These are phyloP conservation scores for Sebastes ruberrimus DNA, from an alignment of 2,797 vertebrate genomes.

Conservation along the genomic window DNA sequence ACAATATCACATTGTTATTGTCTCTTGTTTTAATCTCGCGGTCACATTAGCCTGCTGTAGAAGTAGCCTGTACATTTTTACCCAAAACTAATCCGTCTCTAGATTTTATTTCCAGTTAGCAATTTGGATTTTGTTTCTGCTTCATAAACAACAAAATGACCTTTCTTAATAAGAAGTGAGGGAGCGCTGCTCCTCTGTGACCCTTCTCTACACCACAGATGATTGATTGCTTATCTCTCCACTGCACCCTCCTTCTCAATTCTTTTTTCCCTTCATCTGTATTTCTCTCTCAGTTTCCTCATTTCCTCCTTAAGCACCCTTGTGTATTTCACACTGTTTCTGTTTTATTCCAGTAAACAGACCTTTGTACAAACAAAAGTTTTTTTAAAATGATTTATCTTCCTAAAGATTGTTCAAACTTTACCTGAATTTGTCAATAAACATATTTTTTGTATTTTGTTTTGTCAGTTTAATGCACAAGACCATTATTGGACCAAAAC, in stretches of 20 bases:
- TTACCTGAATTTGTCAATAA: background rate
- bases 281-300: conserved; percentile 29
- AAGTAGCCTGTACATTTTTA: background rate
- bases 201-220: conserved; percentile 36
- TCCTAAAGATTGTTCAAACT: background rate
- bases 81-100: background rate
- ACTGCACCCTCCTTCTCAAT: conserved; percentile 10
- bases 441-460: background rate
- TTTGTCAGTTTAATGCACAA: background rate
- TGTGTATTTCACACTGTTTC: conserved; percentile 29
- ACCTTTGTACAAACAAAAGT: conserved; percentile 7
- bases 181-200: conserved; percentile 33
- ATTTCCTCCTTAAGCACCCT: conserved; percentile 20
- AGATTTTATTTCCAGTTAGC: conserved; percentile 5
- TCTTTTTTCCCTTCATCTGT: conserved; percentile 30
- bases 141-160: conserved; percentile 54
- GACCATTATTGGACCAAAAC: background rate
- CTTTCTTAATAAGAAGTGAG: conserved; percentile 55
- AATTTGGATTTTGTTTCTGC: conserved; percentile 25
- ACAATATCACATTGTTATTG: background rate
- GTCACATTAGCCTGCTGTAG: background rate
- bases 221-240: conserved; percentile 63
- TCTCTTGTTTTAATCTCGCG: background rate
- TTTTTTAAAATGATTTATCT: conserved; percentile 25
- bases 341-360: conserved; percentile 1